Evolutionary conservation across 2,888 invertebrate species (phyloP).

Genomic region (Autographa pulchrina): DNA sequence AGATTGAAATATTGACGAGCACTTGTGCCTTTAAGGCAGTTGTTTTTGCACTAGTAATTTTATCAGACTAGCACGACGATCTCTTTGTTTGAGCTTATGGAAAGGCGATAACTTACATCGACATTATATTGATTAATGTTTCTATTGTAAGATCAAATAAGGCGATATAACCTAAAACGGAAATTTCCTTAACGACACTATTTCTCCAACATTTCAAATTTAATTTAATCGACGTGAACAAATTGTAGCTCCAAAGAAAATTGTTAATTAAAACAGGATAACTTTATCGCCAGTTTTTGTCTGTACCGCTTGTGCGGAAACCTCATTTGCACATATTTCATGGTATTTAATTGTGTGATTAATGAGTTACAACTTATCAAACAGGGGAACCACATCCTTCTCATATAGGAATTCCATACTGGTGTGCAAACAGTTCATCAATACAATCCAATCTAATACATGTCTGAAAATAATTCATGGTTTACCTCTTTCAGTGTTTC

Average conservation of each 20-base stretch:
- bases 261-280: constrained; percentile 42
- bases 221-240: constrained; percentile 31
- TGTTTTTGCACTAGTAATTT: constrained; percentile 30
- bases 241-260: constrained; percentile 31
- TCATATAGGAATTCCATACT: constrained; percentile 32
- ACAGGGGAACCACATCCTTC: constrained; percentile 57
- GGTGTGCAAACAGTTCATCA: constrained; percentile 6
- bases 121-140: constrained; percentile 42
- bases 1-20: constrained; percentile 43
- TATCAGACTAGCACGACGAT: constrained; percentile 25
- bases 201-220: constrained; percentile 24
- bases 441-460: constrained; percentile 3
- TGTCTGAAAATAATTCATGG: neutral
- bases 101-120: constrained; percentile 30
- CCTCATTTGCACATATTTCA: constrained; percentile 54
- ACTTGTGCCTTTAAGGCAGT: constrained; percentile 21
- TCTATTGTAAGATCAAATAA: constrained; percentile 44
- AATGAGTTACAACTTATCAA: constrained; percentile 50
- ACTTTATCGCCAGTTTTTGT: constrained; percentile 44
- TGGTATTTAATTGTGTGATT: constrained; percentile 55
- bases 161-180: constrained; percentile 25
- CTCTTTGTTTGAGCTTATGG: constrained; percentile 33
- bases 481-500: neutral
- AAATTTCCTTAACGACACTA: constrained; percentile 20
- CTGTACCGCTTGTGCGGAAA: constrained; percentile 35